Conservation (phyloP, 2,113 vertebrate species). For the Lepidothrix coronata region DNA sequence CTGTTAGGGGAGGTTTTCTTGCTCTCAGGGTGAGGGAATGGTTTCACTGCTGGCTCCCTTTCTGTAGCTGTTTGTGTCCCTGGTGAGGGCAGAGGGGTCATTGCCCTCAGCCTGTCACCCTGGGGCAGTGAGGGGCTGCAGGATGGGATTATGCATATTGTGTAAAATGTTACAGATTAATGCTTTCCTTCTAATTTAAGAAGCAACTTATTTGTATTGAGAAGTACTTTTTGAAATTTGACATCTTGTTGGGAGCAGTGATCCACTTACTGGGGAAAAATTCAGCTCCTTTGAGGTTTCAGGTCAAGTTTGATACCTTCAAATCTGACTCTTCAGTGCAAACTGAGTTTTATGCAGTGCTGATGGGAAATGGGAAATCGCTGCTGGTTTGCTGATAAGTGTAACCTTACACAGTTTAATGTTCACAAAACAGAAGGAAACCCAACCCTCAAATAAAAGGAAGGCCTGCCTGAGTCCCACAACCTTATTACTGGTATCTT, state of each 20-base stretch:
- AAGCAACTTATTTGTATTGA: not conserved
- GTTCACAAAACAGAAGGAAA: not conserved
- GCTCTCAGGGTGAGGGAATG: not conserved
- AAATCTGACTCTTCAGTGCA: not conserved
- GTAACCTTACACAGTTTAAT: not conserved
- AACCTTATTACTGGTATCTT: not conserved
- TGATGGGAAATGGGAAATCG: not conserved
- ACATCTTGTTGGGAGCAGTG: not conserved
- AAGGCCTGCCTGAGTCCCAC: not conserved
- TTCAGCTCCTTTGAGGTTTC: not conserved
- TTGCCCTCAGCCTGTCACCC: not conserved
- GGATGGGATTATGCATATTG: not conserved
- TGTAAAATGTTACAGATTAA: not conserved
- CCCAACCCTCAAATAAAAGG: not conserved
- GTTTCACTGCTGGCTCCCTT: not conserved
- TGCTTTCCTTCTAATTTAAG: not conserved
- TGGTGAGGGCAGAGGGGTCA: not conserved
- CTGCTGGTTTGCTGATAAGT: not conserved
- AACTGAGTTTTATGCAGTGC: not conserved
- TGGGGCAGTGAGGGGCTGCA: rapidly evolving
- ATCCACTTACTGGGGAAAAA: not conserved
- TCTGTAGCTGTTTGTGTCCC: not conserved
- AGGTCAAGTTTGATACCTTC: not conserved
- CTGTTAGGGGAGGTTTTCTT: not conserved
- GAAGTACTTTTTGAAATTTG: not conserved